Evolutionary conservation across 1,140 invertebrate genomes (phyloP), one percentile per base, ranked within the genome.

Genomic region (Rhizoglyphus robini): DNA sequence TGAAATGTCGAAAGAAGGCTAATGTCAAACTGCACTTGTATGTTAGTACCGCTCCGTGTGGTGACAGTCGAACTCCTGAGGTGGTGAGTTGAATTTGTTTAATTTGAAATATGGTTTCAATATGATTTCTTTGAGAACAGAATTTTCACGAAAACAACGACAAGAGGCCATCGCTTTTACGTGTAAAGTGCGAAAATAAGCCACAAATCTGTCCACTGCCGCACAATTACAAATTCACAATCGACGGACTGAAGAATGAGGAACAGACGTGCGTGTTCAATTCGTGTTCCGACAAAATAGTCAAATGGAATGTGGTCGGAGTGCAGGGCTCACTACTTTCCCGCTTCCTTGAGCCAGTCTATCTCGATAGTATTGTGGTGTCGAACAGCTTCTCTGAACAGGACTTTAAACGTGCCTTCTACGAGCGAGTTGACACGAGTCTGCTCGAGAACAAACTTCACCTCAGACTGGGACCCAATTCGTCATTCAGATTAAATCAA

Each of bases 41-140:
- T 74, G 93, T 98, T 69, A 96, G 89, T 78, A 94, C 92, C 29
- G 88, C 92, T n/a, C 94, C 94, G 4, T 98, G 94, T 79, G 94
- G 94, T 13, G 94, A 97, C n/a, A n/a, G n/a, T n/a, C 68, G 72
- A 68, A 8, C 27, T 67, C 32, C 65, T 72, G 3, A 71, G 71
- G n/a, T n/a, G n/a, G n/a, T n/a, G n/a, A n/a, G n/a, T n/a, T n/a
- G n/a, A n/a, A n/a, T n/a, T n/a, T n/a, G n/a, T n/a, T n/a, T n/a
- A n/a, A n/a, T n/a, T 65, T 73, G 38, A 80, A 66, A 71, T 66
- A 41, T 8, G 8, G 8, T 41, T 41, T 41, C 18, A 11, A 11
- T 11, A 41, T 41, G 8, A 11, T n/a, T 11, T 41, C 8, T 41
- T 18, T 11, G 18, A 41, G 91, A 46, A 71, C 72, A 48, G 32